Conservation (phyloP, 2,797 vertebrate genomes). For the Bovichtus variegatus region DNA sequence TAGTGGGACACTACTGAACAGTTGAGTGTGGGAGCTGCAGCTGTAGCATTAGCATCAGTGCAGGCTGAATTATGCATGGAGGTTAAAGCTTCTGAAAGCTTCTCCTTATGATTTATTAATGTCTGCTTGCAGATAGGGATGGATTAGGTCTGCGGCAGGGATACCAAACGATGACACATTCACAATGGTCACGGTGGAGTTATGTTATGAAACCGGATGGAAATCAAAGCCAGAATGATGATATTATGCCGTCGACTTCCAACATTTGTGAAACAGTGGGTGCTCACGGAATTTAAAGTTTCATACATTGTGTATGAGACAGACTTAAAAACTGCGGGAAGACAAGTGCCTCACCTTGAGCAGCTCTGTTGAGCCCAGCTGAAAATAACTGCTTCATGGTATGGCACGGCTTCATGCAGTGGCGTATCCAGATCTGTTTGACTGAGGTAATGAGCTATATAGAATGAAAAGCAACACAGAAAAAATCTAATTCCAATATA, state of each 20-base stretch:
- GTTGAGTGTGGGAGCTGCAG: constrained; percentile 56
- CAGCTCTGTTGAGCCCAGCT: not conserved
- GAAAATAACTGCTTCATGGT: constrained; percentile 12
- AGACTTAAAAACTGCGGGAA: constrained; percentile 2
- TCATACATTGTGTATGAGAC: constrained; percentile 29
- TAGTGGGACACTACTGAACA: constrained; percentile 66
- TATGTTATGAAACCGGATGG: constrained; percentile 20
- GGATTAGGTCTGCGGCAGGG: constrained; percentile 52
- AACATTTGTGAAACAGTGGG: constrained; percentile 37
- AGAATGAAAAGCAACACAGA: too few species aligned
- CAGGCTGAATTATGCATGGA: constrained; percentile 71
- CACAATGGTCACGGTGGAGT: constrained; percentile 35
- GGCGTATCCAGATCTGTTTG: not conserved
- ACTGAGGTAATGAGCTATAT: not conserved
- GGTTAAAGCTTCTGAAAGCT: constrained; percentile 75
- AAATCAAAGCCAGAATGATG: constrained; percentile 43
- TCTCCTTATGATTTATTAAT: constrained; percentile 76
- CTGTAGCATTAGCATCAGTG: constrained; percentile 66
- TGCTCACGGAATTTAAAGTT: constrained; percentile 31
- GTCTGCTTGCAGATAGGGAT: constrained; percentile 61
- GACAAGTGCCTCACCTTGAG: not conserved
- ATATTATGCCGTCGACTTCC: constrained; percentile 33
- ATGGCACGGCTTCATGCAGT: not conserved
- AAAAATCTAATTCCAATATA: too few species aligned
- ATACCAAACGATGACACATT: constrained; percentile 54